Base-by-base conservation (phyloP, 2,113 vertebrate species). In the Epinephelus cyanopodus region DNA sequence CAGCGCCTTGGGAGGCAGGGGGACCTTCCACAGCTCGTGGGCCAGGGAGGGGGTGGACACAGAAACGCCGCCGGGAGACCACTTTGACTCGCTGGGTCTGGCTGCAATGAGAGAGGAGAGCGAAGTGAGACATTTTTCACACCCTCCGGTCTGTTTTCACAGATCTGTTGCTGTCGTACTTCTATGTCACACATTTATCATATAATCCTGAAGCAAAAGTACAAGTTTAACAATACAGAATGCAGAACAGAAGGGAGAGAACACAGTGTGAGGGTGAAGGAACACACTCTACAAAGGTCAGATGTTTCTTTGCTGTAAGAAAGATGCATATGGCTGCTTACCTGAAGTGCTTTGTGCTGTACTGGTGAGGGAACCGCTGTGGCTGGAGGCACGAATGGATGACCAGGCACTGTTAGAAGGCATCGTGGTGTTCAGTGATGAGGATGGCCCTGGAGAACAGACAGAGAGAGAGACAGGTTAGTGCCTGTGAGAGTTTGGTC, bases 371-470 rank as follows among this genome's bases (percentile, higher is more conserved):
- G 98, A 98, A 97, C 97, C 96, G 96, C 95, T 98, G 97, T 98
- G 98, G 97, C 96, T 98, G 97, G 98, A 99, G 98, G 98, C 98
- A 99, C 98, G 97, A 98, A 99, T 98, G 98, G 98, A 99, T 97
- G 98, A 98, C 98, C 98, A 99, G 98, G 98, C 98, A 99, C 98
- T 99, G 97, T 97, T 99, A 96, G 98, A 99, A 99, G 98, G 98
- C 98, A 99, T 99, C 97, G 97, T 97, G 98, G 98, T 99, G 98
- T 99, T 99, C 96, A 99, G 95, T 97, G 98, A 99, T 99, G 98
- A 99, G 97, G 98, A 98, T 96, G 97, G 97, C 97, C 98, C 98
- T 99, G 56, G 5, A n/a, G 47, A 48, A 79, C 10, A 57, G 10
- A 83, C n/a, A 63, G 11, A 82, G 39, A 39, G 3, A 39, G 39